Conservation (phyloP, 2,113 vertebrate species). For the Rattus rattus region DNA sequence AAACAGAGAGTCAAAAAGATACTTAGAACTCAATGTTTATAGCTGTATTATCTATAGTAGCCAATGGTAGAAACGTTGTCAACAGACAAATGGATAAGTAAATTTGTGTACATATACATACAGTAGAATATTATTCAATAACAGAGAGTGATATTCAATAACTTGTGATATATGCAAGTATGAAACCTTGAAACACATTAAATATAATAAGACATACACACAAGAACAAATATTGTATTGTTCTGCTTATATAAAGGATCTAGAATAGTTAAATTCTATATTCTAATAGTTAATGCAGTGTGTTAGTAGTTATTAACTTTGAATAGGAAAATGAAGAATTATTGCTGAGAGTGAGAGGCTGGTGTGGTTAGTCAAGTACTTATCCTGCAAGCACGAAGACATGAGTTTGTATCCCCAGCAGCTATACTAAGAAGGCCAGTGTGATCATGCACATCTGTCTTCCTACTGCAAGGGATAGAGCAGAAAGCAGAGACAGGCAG, state of each 20-base stretch:
- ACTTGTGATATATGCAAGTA: not conserved
- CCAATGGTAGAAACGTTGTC: not conserved
- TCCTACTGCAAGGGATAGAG: not conserved
- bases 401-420: no score
- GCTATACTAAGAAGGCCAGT: not conserved
- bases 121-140: not conserved
- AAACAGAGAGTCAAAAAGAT: conserved; percentile 7
- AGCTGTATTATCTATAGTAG: not conserved
- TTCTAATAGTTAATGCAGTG: not conserved
- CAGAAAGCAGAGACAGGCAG: not conserved
- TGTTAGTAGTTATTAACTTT: not conserved
- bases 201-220: not conserved
- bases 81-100: not conserved
- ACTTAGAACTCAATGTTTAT: not conserved
- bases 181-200: not conserved
- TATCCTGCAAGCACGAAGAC: not conserved
- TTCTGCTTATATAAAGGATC: not conserved
- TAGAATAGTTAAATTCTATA: not conserved
- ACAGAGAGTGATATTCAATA: not conserved
- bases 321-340: not conserved
- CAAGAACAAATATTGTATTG: not conserved
- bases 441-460: not conserved
- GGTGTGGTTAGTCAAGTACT: not conserved
- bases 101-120: not conserved
- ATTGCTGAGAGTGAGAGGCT: not conserved